A percentile compares a stretch with the other conserved stretches of the same genome.
Evolutionary conservation across 1,140 invertebrate species (phyloP).

Genomic region (Conopomorpha cramerella): DNA sequence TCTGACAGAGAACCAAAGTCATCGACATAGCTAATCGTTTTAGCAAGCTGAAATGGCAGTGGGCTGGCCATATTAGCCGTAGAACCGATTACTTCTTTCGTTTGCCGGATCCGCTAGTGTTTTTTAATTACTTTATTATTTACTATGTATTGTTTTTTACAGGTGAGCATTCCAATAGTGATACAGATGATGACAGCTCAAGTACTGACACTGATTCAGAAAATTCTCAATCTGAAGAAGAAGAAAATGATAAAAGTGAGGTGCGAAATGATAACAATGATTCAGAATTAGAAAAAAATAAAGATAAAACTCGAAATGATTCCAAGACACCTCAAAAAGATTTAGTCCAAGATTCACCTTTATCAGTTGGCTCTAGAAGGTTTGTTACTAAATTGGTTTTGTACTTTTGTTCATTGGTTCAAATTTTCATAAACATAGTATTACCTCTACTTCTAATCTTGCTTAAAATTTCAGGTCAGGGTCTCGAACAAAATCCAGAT

Average conservation of each 20-base stretch:
- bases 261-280: too few relatives aligned
- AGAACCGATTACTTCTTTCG: too few relatives aligned
- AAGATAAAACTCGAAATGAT: slow-evolving; percentile 34
- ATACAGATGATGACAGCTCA: slow-evolving; percentile 56
- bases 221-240: slow-evolving; percentile 53
- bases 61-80: too few relatives aligned
- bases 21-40: too few relatives aligned
- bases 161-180: slow-evolving; percentile 45
- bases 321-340: slow-evolving; percentile 36
- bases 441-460: background rate
- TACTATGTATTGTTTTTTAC: too few relatives aligned
- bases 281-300: too few relatives aligned
- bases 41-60: too few relatives aligned
- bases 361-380: slow-evolving; percentile 35
- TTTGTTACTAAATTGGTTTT: slow-evolving; percentile 7
- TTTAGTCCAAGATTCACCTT: slow-evolving; percentile 26
- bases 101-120: too few relatives aligned
- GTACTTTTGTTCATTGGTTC: too few relatives aligned
- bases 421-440: background rate
- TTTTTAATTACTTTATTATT: too few relatives aligned
- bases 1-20: too few relatives aligned
- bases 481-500: slow-evolving; percentile 38
- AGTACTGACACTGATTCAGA: slow-evolving; percentile 59
- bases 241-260: slow-evolving; percentile 33
- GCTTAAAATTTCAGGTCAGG: slow-evolving; percentile 30